These are phyloP conservation scores for Rhincodon typus DNA, from an alignment of 2,797 vertebrate species.

Conservation along the genomic window DNA sequence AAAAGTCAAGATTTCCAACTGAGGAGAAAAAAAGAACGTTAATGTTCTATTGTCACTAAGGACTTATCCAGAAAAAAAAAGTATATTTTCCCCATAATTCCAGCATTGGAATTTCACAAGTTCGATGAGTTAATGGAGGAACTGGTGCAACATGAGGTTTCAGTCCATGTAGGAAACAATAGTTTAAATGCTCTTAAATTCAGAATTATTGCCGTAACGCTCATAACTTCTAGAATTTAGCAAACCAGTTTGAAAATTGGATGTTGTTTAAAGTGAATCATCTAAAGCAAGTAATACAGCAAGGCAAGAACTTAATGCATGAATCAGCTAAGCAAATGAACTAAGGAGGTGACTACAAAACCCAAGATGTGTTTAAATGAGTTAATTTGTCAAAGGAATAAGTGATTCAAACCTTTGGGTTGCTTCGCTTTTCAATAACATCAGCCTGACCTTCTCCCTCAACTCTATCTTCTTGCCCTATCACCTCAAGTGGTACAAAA, in stretches of 20 bases:
- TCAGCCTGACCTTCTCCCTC: neutral
- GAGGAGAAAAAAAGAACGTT: neutral
- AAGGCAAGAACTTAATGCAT: neutral
- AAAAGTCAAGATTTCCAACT: neutral
- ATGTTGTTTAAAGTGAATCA: neutral
- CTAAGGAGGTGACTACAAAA: neutral
- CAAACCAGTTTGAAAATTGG: neutral
- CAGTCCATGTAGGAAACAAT: neutral
- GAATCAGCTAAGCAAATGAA: neutral
- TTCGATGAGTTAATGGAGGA: neutral
- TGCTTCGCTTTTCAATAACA: neutral
- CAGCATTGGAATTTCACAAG: neutral
- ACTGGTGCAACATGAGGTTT: neutral
- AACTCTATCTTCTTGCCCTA: neutral
- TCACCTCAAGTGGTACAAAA: neutral
- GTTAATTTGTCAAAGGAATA: neutral
- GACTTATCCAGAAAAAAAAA: too few species aligned
- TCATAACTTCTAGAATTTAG: conserved; percentile 6
- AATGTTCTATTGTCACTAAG: neutral
- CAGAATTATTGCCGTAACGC: neutral
- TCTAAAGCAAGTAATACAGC: neutral
- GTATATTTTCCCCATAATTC: neutral
- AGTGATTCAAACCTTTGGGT: too few species aligned
- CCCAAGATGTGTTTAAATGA: neutral
- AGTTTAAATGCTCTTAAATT: neutral